Evolutionary conservation across 2,888 invertebrate species (phyloP).

Genomic region (Tipula helvola): DNA sequence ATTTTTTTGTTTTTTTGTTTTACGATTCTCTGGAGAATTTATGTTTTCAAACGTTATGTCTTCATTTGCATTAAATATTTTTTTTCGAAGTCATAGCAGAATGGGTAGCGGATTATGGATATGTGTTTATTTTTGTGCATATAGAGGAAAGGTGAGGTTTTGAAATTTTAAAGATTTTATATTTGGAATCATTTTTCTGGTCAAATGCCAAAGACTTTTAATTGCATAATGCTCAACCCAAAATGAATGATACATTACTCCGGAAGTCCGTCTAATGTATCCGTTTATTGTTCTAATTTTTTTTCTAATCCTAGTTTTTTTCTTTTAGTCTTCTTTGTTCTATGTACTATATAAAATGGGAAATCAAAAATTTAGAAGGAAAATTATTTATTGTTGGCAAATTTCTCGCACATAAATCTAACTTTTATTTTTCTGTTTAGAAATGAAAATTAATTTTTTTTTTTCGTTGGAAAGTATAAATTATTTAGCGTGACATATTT

Average conservation of each 20-base stretch:
- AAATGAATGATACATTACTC: not conserved
- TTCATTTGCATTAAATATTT: not conserved
- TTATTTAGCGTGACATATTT: not conserved
- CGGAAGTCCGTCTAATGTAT: conserved; percentile 9
- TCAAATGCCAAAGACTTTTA: not conserved
- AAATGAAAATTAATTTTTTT: not conserved
- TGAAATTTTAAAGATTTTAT: not conserved
- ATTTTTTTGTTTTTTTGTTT: not conserved
- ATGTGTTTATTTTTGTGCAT: not conserved
- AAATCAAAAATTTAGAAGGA: not conserved
- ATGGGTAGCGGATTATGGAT: not conserved
- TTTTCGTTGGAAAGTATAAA: not conserved
- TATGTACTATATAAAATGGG: not conserved
- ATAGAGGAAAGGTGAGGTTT: not conserved
- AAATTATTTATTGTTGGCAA: not conserved
- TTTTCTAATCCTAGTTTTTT: not conserved
- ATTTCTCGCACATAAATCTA: not conserved
- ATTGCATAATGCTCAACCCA: not conserved
- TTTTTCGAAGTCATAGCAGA: not conserved
- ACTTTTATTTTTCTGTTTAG: not conserved
- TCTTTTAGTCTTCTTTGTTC: not conserved
- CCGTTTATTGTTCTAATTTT: not conserved
- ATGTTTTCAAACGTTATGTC: not conserved
- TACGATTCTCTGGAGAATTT: not conserved
- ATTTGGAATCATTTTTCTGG: not conserved